phyloP scores from a whole-genome alignment of 2,797 vertebrate genomes.

The Muscicapa comitata region DNA sequence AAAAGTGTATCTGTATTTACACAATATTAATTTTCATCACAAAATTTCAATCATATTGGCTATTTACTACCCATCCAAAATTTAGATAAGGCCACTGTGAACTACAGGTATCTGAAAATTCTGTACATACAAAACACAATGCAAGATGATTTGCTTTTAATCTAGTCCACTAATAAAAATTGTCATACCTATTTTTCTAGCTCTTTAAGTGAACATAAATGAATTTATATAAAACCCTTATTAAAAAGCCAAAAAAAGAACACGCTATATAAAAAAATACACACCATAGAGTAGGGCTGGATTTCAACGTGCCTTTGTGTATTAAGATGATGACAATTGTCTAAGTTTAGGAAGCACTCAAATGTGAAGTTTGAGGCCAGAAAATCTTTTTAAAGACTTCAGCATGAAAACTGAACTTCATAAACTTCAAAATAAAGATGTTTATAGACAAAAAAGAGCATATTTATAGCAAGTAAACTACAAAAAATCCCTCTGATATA shows the following conservation, averaged over 20 bases:
- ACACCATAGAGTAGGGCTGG: background rate
- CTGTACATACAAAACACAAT: background rate
- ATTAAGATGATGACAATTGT: fast-evolving
- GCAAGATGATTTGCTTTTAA: background rate
- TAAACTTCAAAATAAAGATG: background rate
- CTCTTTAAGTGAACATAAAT: background rate
- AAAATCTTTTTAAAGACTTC: background rate
- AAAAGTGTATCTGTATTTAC: background rate
- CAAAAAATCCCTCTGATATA: background rate
- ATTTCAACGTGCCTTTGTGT: background rate
- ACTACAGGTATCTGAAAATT: background rate
- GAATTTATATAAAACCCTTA: background rate
- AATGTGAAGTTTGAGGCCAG: background rate
- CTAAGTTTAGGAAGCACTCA: background rate
- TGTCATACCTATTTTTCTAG: background rate
- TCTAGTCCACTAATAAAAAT: background rate
- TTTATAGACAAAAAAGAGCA: background rate
- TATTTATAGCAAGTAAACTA: background rate
- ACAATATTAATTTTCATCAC: background rate
- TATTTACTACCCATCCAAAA: background rate
- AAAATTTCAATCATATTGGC: background rate
- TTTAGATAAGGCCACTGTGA: background rate
- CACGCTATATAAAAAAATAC: background rate
- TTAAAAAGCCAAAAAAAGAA: background rate
- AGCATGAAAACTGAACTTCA: background rate